Evolutionary conservation across 2,888 invertebrate species (phyloP).

Genomic region (Euzophera pinguis): DNA sequence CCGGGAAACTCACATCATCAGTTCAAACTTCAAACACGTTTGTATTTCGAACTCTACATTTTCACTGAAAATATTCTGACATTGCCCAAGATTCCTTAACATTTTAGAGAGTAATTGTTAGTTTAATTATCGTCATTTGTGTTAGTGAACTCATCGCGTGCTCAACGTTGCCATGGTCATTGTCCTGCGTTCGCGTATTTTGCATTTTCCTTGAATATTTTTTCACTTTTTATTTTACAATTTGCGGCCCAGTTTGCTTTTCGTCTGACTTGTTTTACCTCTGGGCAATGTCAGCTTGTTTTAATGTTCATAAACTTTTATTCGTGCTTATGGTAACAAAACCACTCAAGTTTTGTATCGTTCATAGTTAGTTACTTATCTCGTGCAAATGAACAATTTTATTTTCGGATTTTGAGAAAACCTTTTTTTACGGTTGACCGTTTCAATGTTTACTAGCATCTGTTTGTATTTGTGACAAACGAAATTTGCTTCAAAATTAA

Average conservation of each 20-base stretch:
- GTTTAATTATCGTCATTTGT: constrained; percentile 9
- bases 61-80: not conserved
- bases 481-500: too few relatives aligned
- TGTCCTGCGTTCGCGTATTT: not conserved
- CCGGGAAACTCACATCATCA: constrained; percentile 37
- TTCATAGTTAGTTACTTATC: too few relatives aligned
- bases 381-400: too few relatives aligned
- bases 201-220: not conserved
- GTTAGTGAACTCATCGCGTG: constrained; percentile 5
- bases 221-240: not conserved
- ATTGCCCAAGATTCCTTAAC: not conserved
- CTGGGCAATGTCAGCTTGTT: too few relatives aligned
- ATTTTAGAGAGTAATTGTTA: constrained; percentile 5
- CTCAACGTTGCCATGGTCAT: not conserved
- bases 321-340: too few relatives aligned
- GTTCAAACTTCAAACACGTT: not conserved
- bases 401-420: too few relatives aligned
- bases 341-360: too few relatives aligned
- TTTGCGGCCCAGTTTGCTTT: not conserved
- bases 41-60: not conserved
- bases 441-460: too few relatives aligned
- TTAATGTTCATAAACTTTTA: too few relatives aligned
- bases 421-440: too few relatives aligned
- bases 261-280: too few relatives aligned
- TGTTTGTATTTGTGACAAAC: too few relatives aligned